Conservation (phyloP, 2,888 invertebrate genomes). For the Ceriagrion tenellum region DNA sequence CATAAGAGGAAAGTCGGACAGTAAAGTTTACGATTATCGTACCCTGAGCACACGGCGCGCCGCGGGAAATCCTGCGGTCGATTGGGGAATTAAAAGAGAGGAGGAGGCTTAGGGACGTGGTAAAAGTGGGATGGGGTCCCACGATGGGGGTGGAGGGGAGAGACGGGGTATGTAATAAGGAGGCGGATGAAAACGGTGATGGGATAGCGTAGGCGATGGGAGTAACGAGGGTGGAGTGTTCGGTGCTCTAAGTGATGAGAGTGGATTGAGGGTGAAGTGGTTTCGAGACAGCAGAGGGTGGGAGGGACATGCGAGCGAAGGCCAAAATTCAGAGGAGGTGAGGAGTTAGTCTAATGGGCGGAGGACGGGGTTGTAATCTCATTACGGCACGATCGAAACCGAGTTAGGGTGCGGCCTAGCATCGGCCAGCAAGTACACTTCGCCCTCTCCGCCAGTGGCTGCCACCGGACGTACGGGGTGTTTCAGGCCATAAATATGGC, state of each 20-base stretch:
- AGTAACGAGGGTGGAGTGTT: not conserved
- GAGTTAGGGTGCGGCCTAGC: not conserved
- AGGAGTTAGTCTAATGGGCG: not conserved
- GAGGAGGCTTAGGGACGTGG: not conserved
- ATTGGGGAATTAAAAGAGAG: not conserved
- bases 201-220: not conserved
- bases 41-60: slow-evolving; percentile 61
- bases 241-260: not conserved
- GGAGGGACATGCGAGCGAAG: not conserved
- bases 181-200: not conserved
- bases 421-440: not conserved
- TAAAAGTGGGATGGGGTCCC: not conserved
- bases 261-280: not conserved
- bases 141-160: not conserved
- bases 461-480: too few species aligned
- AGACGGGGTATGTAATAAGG: not conserved
- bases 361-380: not conserved
- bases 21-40: slow-evolving; percentile 27
- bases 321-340: not conserved
- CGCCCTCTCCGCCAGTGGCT: too few species aligned
- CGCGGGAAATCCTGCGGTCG: slow-evolving; percentile 57
- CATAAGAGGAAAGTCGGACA: not conserved
- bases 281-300: too few species aligned
- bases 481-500: too few species aligned
- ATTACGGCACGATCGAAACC: not conserved